Base-by-base conservation (phyloP, 2,888 invertebrate genomes). In the Callosobruchus maculatus region DNA sequence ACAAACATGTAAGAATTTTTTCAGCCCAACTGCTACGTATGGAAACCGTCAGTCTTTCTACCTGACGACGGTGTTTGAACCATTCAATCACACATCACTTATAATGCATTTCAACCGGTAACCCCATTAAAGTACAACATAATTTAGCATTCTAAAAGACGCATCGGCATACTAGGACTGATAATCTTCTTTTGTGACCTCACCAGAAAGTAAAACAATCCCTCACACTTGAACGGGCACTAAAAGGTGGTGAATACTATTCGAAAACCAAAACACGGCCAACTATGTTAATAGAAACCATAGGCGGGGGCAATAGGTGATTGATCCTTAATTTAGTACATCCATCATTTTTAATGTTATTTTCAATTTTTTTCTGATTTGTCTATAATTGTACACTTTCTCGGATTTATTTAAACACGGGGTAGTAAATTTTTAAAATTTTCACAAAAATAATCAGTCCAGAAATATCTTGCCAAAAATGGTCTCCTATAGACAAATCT, bases 241-340 rank as follows among this genome's bases (percentile, higher is more conserved):
- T 76, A 82, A 83, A 79, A 78, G 76, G 76, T 75, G 72, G 74
- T 18, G 49, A 49, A 49, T 18, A 49, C 49, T 49, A 75, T 77
- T 73, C 70, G 74, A 78, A 82, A 82, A 83, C 82, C 83, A 83
- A 83, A 83, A 83, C 83, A 83, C 80, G 80, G 79, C 78, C 76
- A 77, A 78, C 82, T 83, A 83, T 82, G 84, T 82, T 83, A 84
- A 84, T 83, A 79, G 81, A 49, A 0, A 13, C 7, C 49, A 49
- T 49, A 49, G 49, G 13, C 49, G 49, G 49, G 1, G 49, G 13
- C 7, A 18, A 18, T 1, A 49, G 7, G 26, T 2, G 26, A 7
- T 26, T 26, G 26, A 7, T 26, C 2, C 26, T 26, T 7, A 7
- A 26, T 26, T 26, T 2, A 26, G 26, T 4, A 7, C 7, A 26